Conservation (phyloP, 2,797 vertebrate genomes). For the Aldrovandia affinis region DNA sequence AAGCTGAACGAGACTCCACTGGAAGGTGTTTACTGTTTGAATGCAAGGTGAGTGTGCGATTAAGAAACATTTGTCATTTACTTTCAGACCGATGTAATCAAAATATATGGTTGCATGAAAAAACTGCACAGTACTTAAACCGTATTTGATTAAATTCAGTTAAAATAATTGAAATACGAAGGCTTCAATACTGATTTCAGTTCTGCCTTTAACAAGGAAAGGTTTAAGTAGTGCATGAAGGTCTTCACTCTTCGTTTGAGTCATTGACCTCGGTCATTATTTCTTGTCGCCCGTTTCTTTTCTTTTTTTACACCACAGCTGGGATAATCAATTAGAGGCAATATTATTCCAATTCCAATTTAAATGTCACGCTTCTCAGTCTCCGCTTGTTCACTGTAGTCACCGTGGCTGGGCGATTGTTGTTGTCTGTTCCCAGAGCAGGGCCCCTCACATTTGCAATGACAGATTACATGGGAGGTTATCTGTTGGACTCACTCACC, state of each 20-base stretch:
- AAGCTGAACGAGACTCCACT: conserved; percentile 74
- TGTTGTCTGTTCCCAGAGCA: background rate
- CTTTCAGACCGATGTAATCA: background rate
- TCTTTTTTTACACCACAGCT: background rate
- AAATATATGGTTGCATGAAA: background rate
- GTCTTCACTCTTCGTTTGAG: background rate
- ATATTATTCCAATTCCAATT: background rate
- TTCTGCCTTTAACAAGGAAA: background rate
- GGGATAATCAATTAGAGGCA: conserved; percentile 5
- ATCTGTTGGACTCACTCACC: background rate
- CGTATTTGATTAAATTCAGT: too few species aligned
- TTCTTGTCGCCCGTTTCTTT: background rate
- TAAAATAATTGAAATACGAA: conserved; percentile 7
- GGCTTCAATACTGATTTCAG: background rate
- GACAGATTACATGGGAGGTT: too few species aligned
- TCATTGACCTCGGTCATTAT: background rate
- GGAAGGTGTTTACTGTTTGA: conserved; percentile 81
- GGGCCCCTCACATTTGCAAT: background rate
- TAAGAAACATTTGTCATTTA: background rate
- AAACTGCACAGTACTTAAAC: background rate
- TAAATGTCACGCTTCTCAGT: conserved; percentile 1
- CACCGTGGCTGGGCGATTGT: background rate
- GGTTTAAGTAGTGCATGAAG: background rate
- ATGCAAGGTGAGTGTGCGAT: conserved; percentile 76
- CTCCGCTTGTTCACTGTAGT: background rate